These are phyloP conservation scores for Pangasius sanitwongsei DNA, from an alignment of 2,797 vertebrate species.

Conservation along the genomic window DNA sequence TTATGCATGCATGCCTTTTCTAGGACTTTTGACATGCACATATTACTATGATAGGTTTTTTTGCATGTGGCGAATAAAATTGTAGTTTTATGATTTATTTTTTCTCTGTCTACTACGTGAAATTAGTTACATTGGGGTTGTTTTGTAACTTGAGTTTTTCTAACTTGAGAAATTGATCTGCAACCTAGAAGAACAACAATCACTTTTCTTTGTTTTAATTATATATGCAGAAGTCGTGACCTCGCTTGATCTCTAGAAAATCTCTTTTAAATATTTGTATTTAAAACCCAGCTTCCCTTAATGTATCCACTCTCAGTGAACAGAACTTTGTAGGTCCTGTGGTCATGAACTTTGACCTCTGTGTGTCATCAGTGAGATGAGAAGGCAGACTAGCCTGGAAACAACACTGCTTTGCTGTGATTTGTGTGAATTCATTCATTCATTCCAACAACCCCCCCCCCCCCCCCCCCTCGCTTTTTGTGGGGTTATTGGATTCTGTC, in stretches of 20 bases:
- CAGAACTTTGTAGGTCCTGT: background rate
- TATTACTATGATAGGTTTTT: background rate
- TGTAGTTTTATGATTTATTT: background rate
- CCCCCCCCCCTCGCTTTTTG: conserved; percentile 62
- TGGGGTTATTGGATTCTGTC: conserved; percentile 65
- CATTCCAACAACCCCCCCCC: background rate
- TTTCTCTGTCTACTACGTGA: background rate
- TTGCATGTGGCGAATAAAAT: background rate
- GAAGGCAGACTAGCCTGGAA: conserved; percentile 53
- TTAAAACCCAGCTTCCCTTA: background rate
- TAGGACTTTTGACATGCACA: background rate
- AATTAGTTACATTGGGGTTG: background rate
- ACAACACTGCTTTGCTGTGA: conserved; percentile 53
- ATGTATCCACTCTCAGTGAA: background rate
- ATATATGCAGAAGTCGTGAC: background rate
- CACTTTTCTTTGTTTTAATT: background rate
- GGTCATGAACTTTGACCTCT: conserved; percentile 69
- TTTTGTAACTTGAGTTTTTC: background rate
- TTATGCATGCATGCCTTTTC: background rate
- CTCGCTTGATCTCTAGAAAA: background rate
- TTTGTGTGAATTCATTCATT: conserved; percentile 67
- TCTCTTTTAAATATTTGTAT: background rate
- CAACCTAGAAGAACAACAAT: background rate
- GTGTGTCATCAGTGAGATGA: conserved; percentile 45
- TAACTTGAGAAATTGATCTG: background rate